Evolutionary conservation across 2,797 vertebrate genomes (phyloP).

Genomic region (Antennarius maculatus): DNA sequence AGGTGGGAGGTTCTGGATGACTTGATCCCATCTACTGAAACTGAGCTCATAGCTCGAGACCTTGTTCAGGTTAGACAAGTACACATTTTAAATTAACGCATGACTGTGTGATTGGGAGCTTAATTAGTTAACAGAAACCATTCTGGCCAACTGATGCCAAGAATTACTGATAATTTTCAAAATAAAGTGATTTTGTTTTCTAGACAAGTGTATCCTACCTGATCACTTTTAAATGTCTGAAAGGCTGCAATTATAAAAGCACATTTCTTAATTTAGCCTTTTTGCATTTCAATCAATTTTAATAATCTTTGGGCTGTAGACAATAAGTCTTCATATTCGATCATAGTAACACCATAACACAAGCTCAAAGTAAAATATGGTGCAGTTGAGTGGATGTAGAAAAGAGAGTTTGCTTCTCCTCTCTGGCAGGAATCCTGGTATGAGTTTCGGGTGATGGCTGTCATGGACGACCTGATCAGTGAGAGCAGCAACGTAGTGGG

Average conservation of each 20-base stretch:
- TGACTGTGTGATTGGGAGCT: background rate
- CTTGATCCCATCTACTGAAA: constrained; percentile 89
- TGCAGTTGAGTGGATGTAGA: background rate
- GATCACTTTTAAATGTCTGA: background rate
- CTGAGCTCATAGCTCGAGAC: constrained; percentile 95
- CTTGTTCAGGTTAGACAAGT: constrained; percentile 88
- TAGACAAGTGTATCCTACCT: background rate
- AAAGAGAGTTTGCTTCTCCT: constrained; percentile 25
- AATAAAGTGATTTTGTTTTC: background rate
- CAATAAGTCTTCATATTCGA: too few species aligned
- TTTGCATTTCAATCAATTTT: background rate
- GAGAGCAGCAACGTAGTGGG: constrained; percentile 99
- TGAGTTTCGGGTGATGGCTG: constrained; percentile 96
- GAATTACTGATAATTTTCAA: too few species aligned
- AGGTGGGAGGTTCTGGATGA: constrained; percentile 96
- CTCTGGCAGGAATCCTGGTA: constrained; percentile 94
- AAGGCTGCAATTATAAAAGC: too few species aligned
- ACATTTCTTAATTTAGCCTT: too few species aligned
- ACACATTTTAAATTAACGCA: background rate
- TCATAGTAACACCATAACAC: too few species aligned
- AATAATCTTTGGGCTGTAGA: too few species aligned
- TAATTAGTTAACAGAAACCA: background rate
- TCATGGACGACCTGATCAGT: constrained; percentile 99
- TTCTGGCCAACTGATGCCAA: background rate
- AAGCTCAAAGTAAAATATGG: background rate